Evolutionary conservation across 2,797 vertebrate genomes (phyloP).

Genomic region (Enoplosus armatus): DNA sequence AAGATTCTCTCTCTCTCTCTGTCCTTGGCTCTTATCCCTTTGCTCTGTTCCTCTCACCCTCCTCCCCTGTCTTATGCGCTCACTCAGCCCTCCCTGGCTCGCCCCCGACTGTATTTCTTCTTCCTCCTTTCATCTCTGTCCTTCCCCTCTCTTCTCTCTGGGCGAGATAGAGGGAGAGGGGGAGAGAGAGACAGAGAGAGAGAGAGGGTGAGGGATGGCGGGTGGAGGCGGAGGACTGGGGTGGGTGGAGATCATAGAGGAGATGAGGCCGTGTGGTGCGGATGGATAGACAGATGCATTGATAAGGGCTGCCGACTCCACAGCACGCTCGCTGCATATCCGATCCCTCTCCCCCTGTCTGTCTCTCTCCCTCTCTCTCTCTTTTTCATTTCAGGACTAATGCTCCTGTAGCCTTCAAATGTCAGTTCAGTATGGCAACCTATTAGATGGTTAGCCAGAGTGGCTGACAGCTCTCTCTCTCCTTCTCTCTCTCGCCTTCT

Average conservation of each 20-base stretch:
- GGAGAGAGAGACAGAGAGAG: slow-evolving; percentile 5
- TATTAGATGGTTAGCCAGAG: slow-evolving; percentile 80
- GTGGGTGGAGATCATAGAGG: slow-evolving; percentile 78
- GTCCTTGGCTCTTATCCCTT: slow-evolving; percentile 66
- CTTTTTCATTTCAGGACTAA: slow-evolving; percentile 77
- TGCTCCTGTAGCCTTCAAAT: slow-evolving; percentile 78
- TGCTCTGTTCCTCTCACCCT: slow-evolving; percentile 56
- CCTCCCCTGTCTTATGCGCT: slow-evolving; percentile 52
- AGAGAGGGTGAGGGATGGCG: slow-evolving; percentile 46
- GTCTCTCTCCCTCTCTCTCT: slow-evolving; percentile 39
- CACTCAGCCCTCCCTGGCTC: slow-evolving; percentile 61
- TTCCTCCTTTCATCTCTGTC: slow-evolving; percentile 73
- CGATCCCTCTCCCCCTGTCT: slow-evolving; percentile 44
- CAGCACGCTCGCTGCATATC: slow-evolving; percentile 69
- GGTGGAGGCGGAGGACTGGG: slow-evolving; percentile 67
- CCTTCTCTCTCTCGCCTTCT: slow-evolving; percentile 18
- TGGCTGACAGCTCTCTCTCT: slow-evolving; percentile 70
- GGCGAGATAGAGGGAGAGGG: slow-evolving; percentile 43
- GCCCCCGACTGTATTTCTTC: slow-evolving; percentile 63
- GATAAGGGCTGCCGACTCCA: slow-evolving; percentile 81
- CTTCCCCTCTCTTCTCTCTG: slow-evolving; percentile 67
- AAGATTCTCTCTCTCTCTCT: slow-evolving; percentile 44
- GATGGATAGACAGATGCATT: slow-evolving; percentile 83
- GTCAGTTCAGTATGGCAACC: slow-evolving; percentile 77
- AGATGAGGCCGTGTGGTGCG: slow-evolving; percentile 76